Evolutionary conservation across 2,888 invertebrate species (phyloP).

Genomic region (Tupiocoris notatus): DNA sequence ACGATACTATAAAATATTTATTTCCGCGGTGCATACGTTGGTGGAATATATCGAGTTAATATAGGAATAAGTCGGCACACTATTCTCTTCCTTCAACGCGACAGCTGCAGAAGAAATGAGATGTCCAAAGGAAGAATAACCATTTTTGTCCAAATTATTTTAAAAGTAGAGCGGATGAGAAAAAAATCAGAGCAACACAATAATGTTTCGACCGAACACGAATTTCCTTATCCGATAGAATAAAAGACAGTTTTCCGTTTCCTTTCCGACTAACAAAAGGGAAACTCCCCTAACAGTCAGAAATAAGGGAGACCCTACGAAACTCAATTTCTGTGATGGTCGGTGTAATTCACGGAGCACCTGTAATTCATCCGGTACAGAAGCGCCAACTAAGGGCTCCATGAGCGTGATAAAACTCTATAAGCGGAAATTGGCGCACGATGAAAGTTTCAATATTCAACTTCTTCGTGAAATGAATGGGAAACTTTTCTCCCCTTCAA

Average conservation of each 20-base stretch:
- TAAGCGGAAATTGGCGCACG: neutral
- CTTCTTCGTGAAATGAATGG: neutral
- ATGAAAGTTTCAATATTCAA: neutral
- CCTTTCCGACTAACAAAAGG: neutral
- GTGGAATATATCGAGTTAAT: no score
- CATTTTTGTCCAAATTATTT: no score
- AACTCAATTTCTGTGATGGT: neutral
- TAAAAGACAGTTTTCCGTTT: neutral
- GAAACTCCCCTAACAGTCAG: neutral
- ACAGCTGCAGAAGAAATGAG: no score
- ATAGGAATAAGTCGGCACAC: no score
- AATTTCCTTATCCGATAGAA: neutral
- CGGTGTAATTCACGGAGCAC: neutral
- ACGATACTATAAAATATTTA: no score
- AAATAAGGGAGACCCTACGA: neutral
- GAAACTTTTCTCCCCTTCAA: neutral
- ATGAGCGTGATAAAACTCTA: neutral
- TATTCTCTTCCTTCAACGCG: no score
- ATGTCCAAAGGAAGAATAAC: no score
- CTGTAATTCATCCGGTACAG: neutral
- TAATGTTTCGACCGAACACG: no score
- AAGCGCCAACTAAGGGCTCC: neutral
- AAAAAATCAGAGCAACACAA: no score
- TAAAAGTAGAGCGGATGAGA: no score
- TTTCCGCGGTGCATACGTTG: no score